Conservation (phyloP, 2,888 invertebrate genomes). For the Phlogophora meticulosa region DNA sequence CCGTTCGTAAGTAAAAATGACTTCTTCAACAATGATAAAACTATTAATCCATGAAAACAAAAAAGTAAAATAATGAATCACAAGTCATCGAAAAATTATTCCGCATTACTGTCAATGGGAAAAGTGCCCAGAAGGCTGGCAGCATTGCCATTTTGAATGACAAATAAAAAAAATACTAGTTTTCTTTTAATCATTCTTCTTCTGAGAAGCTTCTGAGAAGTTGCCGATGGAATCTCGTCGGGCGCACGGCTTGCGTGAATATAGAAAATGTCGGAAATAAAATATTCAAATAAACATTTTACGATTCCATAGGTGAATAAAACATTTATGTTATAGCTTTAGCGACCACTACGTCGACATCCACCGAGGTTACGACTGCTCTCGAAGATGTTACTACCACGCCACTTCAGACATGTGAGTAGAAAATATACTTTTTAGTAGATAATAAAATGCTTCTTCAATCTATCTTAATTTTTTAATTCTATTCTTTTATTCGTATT, state of each 20-base stretch:
- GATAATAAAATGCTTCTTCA: not conserved
- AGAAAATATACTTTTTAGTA: conserved; percentile 4
- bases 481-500: not conserved
- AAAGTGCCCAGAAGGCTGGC: no score
- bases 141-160: no score
- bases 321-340: conserved; percentile 70
- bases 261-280: conserved; percentile 14
- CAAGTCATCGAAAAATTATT: no score
- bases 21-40: no score
- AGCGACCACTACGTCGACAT: conserved; percentile 73
- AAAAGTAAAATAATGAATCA: no score
- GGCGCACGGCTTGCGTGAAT: not conserved
- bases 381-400: conserved; percentile 48
- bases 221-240: no score
- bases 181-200: no score
- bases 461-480: not conserved
- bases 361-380: conserved; percentile 60
- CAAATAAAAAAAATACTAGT: no score
- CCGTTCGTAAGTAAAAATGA: no score
- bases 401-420: conserved; percentile 69
- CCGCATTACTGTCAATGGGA: no score
- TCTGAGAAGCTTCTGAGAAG: no score
- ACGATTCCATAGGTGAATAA: conserved; percentile 24
- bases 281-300: conserved; percentile 30
- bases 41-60: no score